Conservation (phyloP, 2,113 vertebrate genomes). For the Melozone crissalis region DNA sequence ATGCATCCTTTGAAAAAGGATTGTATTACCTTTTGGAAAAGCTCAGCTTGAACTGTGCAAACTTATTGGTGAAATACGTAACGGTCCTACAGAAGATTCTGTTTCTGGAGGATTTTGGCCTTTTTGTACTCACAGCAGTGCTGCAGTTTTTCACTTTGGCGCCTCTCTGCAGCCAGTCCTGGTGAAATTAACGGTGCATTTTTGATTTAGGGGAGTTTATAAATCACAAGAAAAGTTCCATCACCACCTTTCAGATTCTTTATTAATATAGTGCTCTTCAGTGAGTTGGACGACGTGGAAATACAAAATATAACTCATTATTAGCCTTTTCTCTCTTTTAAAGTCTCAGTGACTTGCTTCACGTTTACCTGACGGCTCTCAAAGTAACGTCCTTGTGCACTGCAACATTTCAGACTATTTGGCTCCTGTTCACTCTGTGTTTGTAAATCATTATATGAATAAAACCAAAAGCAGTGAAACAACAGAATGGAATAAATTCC, state of each 20-base stretch:
- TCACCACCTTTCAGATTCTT: neutral
- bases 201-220: neutral
- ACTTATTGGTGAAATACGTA: conserved; percentile 68
- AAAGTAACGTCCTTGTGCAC: neutral
- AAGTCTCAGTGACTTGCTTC: neutral
- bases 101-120: conserved; percentile 66
- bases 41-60: conserved; percentile 69
- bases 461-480: neutral
- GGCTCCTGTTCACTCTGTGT: neutral
- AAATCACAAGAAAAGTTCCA: neutral
- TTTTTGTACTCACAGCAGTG: conserved; percentile 44
- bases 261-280: neutral
- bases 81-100: conserved; percentile 69
- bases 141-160: conserved; percentile 10
- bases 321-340: neutral
- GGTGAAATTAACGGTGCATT: neutral
- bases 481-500: neutral
- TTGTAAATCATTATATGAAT: neutral
- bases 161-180: neutral
- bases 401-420: rapidly evolving
- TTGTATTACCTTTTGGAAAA: conserved; percentile 79
- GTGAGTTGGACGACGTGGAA: neutral
- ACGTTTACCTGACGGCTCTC: neutral
- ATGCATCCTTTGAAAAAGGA: conserved; percentile 73
- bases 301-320: neutral